Evolutionary conservation across 1,140 invertebrate species (phyloP).

Genomic region (Cydia pomonella): DNA sequence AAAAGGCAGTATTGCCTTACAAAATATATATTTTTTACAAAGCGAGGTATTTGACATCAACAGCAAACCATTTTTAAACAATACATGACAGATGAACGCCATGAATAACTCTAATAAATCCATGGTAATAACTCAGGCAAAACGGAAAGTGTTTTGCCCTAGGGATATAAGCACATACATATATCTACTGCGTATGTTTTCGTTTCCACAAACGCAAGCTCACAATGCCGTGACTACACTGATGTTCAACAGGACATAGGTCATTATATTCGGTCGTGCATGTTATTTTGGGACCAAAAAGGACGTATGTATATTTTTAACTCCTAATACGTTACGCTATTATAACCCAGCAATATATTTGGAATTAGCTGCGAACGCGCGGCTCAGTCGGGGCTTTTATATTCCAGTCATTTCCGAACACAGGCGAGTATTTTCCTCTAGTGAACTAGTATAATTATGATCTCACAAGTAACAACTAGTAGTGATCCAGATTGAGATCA

Average conservation of each 20-base stretch:
- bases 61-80: constrained; percentile 9
- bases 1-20: background rate
- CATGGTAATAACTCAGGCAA: constrained; percentile 5
- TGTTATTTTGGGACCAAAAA: background rate
- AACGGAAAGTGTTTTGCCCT: constrained; percentile 17
- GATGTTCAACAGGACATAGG: background rate
- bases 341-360: background rate
- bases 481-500: background rate
- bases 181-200: background rate
- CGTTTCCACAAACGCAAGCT: background rate
- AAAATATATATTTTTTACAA: background rate
- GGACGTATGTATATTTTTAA: background rate
- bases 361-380: background rate
- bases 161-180: background rate
- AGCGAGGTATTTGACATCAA: background rate
- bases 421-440: background rate
- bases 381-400: background rate
- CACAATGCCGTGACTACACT: background rate
- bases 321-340: background rate
- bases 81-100: constrained; percentile 14
- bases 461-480: background rate
- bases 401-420: background rate
- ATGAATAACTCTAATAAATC: constrained; percentile 30
- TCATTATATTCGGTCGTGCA: background rate
- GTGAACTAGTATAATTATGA: background rate